phyloP scores from a whole-genome alignment of 2,113 vertebrate species.

The Eulacestoma nigropectus region DNA sequence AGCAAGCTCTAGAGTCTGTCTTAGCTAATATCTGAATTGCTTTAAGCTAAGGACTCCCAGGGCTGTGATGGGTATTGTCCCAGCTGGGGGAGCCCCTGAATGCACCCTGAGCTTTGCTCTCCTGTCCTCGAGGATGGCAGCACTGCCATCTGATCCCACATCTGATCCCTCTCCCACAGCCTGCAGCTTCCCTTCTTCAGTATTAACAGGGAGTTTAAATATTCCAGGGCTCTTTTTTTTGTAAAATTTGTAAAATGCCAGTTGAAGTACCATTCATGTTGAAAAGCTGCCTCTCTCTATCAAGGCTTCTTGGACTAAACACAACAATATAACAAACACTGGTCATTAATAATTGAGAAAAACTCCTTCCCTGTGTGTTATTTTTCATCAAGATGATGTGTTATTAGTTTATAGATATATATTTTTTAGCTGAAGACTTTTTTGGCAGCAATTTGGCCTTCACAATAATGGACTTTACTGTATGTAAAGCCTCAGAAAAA shows the following conservation, averaged over 20 bases:
- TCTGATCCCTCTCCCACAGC: neutral
- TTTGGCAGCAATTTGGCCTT: constrained; percentile 42
- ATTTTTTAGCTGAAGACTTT: constrained; percentile 24
- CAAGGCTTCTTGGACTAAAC: neutral
- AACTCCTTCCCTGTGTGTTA: neutral
- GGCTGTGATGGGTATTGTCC: neutral
- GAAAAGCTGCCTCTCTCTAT: constrained; percentile 1
- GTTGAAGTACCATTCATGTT: neutral
- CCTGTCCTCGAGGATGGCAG: neutral
- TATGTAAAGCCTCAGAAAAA: constrained; percentile 45
- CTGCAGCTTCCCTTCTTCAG: neutral
- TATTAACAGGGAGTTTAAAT: neutral
- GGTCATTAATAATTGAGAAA: constrained; percentile 40
- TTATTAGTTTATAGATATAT: constrained; percentile 20
- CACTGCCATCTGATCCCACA: neutral
- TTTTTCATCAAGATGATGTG: constrained; percentile 24
- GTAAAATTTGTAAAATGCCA: neutral
- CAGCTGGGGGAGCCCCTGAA: no score
- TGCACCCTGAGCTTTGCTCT: neutral
- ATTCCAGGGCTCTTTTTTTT: neutral
- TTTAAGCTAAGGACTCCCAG: neutral
- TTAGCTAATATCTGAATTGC: neutral
- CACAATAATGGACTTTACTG: constrained; percentile 30
- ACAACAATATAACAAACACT: neutral
- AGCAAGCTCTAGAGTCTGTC: accelerated